phyloP scores from a whole-genome alignment of 2,113 vertebrate genomes.

The Phyllostomus discolor region DNA sequence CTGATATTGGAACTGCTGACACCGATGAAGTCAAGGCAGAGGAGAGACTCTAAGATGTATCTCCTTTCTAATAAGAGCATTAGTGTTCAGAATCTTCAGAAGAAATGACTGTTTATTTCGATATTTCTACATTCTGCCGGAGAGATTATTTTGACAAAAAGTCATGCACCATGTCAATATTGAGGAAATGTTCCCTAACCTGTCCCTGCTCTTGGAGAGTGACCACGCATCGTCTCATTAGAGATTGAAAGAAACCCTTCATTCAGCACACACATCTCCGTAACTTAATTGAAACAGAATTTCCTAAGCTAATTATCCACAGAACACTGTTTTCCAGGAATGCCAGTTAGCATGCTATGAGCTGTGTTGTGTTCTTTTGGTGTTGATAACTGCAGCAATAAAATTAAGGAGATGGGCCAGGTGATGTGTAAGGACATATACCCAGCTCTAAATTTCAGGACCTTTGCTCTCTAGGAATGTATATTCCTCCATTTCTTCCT shows the following conservation, averaged over 20 bases:
- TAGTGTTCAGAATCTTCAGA: background rate
- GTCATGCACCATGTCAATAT: background rate
- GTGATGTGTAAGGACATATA: background rate
- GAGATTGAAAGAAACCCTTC: background rate
- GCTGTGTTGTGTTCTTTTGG: background rate
- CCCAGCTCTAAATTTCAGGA: background rate
- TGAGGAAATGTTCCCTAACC: background rate
- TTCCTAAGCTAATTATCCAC: constrained; percentile 40
- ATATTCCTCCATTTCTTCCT: background rate
- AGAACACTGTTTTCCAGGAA: constrained; percentile 29
- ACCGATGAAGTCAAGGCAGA: background rate
- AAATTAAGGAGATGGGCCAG: background rate
- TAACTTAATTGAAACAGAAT: constrained; percentile 33
- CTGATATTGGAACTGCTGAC: background rate
- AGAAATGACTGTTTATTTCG: background rate
- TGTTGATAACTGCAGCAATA: background rate
- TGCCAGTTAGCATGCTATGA: background rate
- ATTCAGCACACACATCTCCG: background rate
- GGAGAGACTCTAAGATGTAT: background rate
- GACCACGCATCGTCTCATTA: background rate
- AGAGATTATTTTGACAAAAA: background rate
- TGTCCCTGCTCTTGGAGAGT: background rate
- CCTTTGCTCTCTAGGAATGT: background rate
- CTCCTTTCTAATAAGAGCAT: background rate
- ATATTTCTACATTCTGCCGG: background rate